Percentiles rank a stretch among this genome's conserved stretches.
Evolutionary conservation across 2,113 vertebrate genomes (phyloP).

Genomic region (Tenrec ecaudatus): DNA sequence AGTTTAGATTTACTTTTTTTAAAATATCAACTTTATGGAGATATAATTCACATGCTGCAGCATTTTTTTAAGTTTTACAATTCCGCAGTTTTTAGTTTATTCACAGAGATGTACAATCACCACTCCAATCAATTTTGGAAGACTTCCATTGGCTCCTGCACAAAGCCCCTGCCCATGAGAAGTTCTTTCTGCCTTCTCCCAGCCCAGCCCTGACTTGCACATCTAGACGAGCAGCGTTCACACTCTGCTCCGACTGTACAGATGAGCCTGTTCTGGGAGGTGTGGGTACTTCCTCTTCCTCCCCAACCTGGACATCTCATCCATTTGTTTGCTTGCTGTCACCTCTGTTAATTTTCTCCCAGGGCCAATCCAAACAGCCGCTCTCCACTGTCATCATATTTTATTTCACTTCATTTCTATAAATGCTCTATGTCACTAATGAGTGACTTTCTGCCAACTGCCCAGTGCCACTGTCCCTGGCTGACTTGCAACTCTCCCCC

Average conservation of each 20-base stretch:
- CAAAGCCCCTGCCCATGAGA: background rate
- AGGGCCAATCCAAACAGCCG: background rate
- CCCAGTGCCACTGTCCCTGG: background rate
- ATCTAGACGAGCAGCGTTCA: background rate
- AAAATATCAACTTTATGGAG: background rate
- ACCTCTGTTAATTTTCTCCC: background rate
- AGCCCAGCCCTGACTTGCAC: background rate
- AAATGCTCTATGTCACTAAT: background rate
- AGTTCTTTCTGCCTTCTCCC: background rate
- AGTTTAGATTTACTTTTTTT: too few relatives aligned
- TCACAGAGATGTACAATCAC: background rate
- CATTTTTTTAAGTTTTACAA: background rate
- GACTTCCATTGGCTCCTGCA: background rate
- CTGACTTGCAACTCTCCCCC: background rate
- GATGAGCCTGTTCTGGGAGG: background rate
- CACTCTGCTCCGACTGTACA: background rate
- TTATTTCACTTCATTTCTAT: constrained; percentile 15
- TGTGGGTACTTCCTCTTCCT: background rate
- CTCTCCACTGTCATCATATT: background rate
- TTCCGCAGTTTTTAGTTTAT: background rate
- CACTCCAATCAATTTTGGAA: background rate
- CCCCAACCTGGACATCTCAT: background rate
- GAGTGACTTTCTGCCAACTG: constrained; percentile 1
- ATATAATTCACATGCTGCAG: background rate
- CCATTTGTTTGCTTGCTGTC: background rate